phyloP scores from a whole-genome alignment of 2,113 vertebrate species.

The Tachycineta bicolor region DNA sequence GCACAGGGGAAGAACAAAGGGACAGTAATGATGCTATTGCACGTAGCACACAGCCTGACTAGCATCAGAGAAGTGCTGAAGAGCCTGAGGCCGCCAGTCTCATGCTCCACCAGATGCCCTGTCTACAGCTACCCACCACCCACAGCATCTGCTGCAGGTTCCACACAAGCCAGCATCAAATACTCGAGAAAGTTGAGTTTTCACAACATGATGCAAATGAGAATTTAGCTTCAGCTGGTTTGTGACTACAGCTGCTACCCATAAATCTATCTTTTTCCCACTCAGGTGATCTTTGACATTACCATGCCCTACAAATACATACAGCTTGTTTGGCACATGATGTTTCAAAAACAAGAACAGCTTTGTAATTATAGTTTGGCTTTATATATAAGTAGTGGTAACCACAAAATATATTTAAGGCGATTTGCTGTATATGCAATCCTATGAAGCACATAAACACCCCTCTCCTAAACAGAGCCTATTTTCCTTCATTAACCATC shows the following conservation, averaged over 20 bases:
- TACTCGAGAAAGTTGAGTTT: neutral
- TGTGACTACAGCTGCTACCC: neutral
- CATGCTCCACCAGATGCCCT: neutral
- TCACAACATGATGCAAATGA: neutral
- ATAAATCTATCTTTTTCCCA: neutral
- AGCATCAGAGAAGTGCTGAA: neutral
- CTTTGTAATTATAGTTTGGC: slow-evolving; percentile 32
- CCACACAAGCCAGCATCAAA: neutral
- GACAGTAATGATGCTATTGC: neutral
- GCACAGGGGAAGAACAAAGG: neutral
- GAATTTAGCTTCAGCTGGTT: neutral
- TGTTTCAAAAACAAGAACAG: slow-evolving; percentile 16
- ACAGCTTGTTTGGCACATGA: neutral
- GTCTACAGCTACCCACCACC: neutral
- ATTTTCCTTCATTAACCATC: neutral
- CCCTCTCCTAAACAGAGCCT: neutral
- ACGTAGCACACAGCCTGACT: neutral
- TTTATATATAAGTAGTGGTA: slow-evolving; percentile 1
- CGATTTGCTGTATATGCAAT: neutral
- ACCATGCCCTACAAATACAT: neutral
- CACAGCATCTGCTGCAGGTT: neutral
- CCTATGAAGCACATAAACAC: neutral
- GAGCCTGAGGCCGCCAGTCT: neutral
- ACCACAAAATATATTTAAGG: slow-evolving; percentile 20
- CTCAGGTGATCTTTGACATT: neutral